These are phyloP conservation scores for Chrysomela aeneicollis DNA, from an alignment of 2,888 invertebrate species.

Conservation along the genomic window DNA sequence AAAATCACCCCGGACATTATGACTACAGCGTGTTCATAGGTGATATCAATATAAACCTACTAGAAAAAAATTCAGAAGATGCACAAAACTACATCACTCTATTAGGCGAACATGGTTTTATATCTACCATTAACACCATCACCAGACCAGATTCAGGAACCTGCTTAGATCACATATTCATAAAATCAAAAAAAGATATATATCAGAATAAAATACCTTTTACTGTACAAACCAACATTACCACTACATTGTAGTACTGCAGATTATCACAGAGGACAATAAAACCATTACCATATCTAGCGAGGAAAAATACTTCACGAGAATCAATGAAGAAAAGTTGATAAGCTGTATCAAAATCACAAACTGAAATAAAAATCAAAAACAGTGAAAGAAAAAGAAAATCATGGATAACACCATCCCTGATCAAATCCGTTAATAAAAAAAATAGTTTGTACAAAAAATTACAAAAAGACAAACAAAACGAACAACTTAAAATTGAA, in stretches of 20 bases:
- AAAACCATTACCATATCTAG: not conserved
- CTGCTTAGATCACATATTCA: slow-evolving; percentile 10
- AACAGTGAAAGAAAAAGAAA: not conserved
- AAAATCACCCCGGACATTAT: not conserved
- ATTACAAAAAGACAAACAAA: not conserved
- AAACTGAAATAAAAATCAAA: not conserved
- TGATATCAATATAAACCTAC: slow-evolving; percentile 5
- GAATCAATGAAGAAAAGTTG: not conserved
- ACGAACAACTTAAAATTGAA: not conserved
- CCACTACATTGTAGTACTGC: slow-evolving; percentile 2
- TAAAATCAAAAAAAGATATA: not conserved
- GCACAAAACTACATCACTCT: not conserved
- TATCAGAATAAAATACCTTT: not conserved
- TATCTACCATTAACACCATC: not conserved
- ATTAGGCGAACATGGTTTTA: slow-evolving; percentile 7
- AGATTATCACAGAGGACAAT: not conserved
- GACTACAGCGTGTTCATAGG: slow-evolving; percentile 6
- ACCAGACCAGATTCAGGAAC: slow-evolving; percentile 14
- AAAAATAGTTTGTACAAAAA: slow-evolving; percentile 1
- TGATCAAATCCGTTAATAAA: not conserved
- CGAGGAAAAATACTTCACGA: not conserved
- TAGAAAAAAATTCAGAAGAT: not conserved
- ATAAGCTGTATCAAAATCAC: not conserved
- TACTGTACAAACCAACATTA: not conserved
- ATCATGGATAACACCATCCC: not conserved